Evolutionary conservation across 64 coral and sea anemone genomes (phyloP), one percentile per base, ranked within the genome.

Genomic region (Anthopleura sola): DNA sequence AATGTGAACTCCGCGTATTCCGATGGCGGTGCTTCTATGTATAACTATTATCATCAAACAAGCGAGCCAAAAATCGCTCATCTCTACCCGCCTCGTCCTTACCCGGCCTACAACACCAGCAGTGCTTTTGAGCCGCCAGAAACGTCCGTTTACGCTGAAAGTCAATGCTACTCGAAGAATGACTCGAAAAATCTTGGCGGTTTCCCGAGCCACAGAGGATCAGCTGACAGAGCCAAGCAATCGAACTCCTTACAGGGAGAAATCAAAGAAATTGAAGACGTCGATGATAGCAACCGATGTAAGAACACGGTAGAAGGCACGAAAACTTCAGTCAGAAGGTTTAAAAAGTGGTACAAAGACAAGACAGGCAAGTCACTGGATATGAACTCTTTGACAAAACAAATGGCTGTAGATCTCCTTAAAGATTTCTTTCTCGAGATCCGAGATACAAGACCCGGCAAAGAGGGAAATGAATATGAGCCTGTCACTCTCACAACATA

Each of bases 351-450:
- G 97, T 99, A 99, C 76, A 99, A 99, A 82, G 97, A 99, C 87
- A 99, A 99, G 85, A 94, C 90, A 16, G 97, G 93, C 40, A 99
- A 99, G 18, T 94, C 90, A 26, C 51, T 99, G 9, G 97, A 99
- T 60, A 99, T 99, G 92, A 99, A 99, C 82, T 88, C 90, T 50
- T 75, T 99, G 75, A 89, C 90, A 68, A 88, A 91, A 55, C 84
- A 86, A 77, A 81, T 94, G 83, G 97, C 97, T 23, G 88, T 94
- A 15, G 89, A 94, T 38, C 84, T 99, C 51, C 90, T 99, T 2
- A 99, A 99, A 86, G 97, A 99, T 57, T 99, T 99, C 80, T 99
- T 99, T 60, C 91, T 99, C 28, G 97, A 99, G 90, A 99, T 99
- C 49, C 97, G 97, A 82, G 97, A 99, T 53, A 99, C 97, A 29